Evolutionary conservation across 2,888 invertebrate species (phyloP), one percentile per base, ranked within the genome.

Genomic region (Gonocerus acuteangulatus): DNA sequence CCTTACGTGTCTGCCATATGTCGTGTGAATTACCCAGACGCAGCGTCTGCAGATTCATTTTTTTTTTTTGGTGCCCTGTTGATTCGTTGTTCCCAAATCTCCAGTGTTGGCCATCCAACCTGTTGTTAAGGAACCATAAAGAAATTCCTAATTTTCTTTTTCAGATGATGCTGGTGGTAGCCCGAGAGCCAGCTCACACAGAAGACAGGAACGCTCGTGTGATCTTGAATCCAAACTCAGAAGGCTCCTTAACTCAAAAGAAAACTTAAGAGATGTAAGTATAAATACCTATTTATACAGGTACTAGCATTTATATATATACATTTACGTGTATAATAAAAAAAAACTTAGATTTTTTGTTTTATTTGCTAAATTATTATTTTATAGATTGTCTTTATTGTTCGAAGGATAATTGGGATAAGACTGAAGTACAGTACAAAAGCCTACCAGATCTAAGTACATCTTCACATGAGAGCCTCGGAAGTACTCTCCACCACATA

Each of bases 391-490:
- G n/a, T n/a, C n/a, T n/a, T n/a, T 11, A 11, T 11, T 9, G 36
- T 11, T 11, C 9, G 36, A 34, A 57, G 57, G 57, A 57, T 45
- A 13, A 23, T 32, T 57, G 34, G 44, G 42, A 57, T 11, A 57
- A 61, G 27, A 48, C 52, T 21, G 62, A 64, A 32, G 61, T 64
- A 2, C 64, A 64, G 54, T 64, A 64, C 48, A 57, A 64, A 27
- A 64, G 64, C 27, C 56, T 64, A 18, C 64, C 64, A 1, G 62
- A 64, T 19, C 44, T 64, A 2, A 64, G 64, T 45, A 58, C 62
- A 16, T 58, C 58, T 2, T 62, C 61, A 18, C 48, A 59, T 13
- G 64, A 64, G n/a, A 62, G 61, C 27, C 18, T 59, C 18, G 57
- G 61, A 21, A 48, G 56, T 48, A 62, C 64, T n/a, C 34, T 61